Evolutionary conservation across 2,797 vertebrate species (phyloP).

Genomic region (Gymnoscopelus braueri): DNA sequence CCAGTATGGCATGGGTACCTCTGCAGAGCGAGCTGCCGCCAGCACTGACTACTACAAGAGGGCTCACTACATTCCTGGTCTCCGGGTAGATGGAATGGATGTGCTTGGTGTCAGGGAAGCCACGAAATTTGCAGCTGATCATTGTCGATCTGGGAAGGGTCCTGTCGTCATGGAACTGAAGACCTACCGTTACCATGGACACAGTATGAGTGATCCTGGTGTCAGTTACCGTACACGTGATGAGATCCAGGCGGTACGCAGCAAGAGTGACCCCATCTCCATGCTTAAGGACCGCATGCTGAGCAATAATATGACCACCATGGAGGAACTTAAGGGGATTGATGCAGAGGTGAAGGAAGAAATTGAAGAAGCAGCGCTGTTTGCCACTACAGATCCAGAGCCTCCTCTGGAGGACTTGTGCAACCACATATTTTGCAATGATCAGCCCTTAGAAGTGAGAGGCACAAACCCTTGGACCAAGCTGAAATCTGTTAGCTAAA

Average conservation of each 20-base stretch:
- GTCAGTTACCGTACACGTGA: constrained; percentile 95
- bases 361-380: constrained; percentile 91
- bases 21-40: constrained; percentile 91
- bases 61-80: constrained; percentile 93
- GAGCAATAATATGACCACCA: constrained; percentile 87
- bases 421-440: constrained; percentile 84
- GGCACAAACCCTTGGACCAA: constrained; percentile 91
- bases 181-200: constrained; percentile 97
- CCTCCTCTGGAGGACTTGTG: constrained; percentile 89
- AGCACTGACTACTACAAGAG: constrained; percentile 97
- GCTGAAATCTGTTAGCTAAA: constrained; percentile 89
- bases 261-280: constrained; percentile 95
- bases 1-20: constrained; percentile 95
- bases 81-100: constrained; percentile 97
- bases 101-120: constrained; percentile 93
- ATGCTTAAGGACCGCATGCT: constrained; percentile 92
- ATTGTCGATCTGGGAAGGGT: constrained; percentile 95
- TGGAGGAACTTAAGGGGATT: constrained; percentile 95
- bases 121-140: constrained; percentile 88
- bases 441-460: constrained; percentile 85
- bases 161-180: constrained; percentile 96
- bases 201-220: constrained; percentile 99
- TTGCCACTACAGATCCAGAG: constrained; percentile 91
- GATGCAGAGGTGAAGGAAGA: constrained; percentile 90
- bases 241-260: constrained; percentile 93